A percentile compares a stretch with the other conserved stretches of the same genome.
phyloP scores from a whole-genome alignment of 2,797 vertebrate species.

The Lindbergichthys nudifrons region DNA sequence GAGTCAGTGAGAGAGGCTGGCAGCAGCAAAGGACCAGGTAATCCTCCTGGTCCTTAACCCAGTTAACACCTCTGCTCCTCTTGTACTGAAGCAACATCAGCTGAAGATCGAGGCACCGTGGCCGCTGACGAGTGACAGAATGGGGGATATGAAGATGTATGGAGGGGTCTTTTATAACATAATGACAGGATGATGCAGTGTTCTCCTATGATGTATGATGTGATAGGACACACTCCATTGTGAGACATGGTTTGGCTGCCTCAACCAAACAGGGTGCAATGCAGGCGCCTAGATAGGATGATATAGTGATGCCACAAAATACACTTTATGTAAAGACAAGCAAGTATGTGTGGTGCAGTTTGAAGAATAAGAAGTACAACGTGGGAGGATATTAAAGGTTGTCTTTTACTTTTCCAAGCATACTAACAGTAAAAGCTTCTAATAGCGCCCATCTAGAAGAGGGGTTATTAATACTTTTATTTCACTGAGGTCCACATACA shows the following conservation, averaged over 20 bases:
- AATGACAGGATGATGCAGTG: slow-evolving; percentile 11
- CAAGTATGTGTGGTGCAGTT: background rate
- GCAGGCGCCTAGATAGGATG: background rate
- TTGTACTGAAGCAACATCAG: slow-evolving; percentile 31
- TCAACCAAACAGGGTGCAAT: slow-evolving; percentile 1
- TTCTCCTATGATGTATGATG: slow-evolving; percentile 7
- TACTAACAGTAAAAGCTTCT: no score
- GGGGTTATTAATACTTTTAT: no score
- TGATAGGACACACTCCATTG: slow-evolving; percentile 13
- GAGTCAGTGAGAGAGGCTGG: slow-evolving; percentile 55
- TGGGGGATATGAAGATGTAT: slow-evolving; percentile 30
- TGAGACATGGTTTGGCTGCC: background rate
- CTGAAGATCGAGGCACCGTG: slow-evolving; percentile 18
- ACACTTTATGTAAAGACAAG: background rate
- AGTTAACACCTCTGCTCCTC: slow-evolving; percentile 55
- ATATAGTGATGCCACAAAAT: background rate
- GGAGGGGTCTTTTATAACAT: slow-evolving; percentile 18
- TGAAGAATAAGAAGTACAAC: no score
- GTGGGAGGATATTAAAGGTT: no score
- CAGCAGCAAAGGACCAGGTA: slow-evolving; percentile 57
- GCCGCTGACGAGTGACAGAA: slow-evolving; percentile 40
- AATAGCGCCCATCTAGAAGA: no score
- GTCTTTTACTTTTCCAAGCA: no score
- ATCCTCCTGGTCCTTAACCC: slow-evolving; percentile 68
- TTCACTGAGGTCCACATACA: no score